Percentiles rank a stretch among this genome's conserved stretches.
Conservation (phyloP, 2,888 invertebrate species). For the Drosophila niveifrons region DNA sequence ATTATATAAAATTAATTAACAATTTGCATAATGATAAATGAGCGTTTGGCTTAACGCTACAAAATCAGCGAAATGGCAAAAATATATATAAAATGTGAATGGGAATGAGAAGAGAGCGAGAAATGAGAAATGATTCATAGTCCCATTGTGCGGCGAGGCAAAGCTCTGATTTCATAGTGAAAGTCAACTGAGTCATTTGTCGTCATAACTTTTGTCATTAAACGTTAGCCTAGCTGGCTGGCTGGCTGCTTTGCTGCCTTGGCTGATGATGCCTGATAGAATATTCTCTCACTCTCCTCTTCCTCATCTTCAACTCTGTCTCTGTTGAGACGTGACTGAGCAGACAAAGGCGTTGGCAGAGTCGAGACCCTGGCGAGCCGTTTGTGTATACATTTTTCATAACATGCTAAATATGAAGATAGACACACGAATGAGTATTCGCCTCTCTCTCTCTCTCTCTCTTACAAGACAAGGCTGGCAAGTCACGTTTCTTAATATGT, state of each 20-base stretch:
- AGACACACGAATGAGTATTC: conserved; percentile 22
- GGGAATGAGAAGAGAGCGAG: conserved; percentile 45
- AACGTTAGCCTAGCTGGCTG: conserved; percentile 33
- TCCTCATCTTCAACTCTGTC: neutral
- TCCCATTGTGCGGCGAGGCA: conserved; percentile 54
- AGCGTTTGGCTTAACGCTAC: conserved; percentile 29
- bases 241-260: conserved; percentile 9
- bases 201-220: conserved; percentile 78
- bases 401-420: conserved; percentile 68
- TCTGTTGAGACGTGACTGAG: conserved; percentile 58
- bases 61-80: conserved; percentile 52
- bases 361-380: conserved; percentile 33
- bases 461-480: conserved; percentile 41
- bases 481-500: conserved; percentile 75
- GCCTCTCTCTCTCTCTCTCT: neutral
- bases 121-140: conserved; percentile 69
- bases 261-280: conserved; percentile 14
- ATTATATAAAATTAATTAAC: conserved; percentile 63
- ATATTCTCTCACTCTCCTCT: conserved; percentile 8
- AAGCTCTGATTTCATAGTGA: conserved; percentile 70
- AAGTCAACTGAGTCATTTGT: conserved; percentile 79
- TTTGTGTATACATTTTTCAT: conserved; percentile 72
- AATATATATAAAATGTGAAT: conserved; percentile 17
- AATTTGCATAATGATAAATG: conserved; percentile 74
- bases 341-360: conserved; percentile 59